A percentile compares a stretch with the other conserved stretches of the same genome.
These are phyloP conservation scores for Hyles lineata DNA, from an alignment of 2,888 invertebrate species.

Conservation along the genomic window DNA sequence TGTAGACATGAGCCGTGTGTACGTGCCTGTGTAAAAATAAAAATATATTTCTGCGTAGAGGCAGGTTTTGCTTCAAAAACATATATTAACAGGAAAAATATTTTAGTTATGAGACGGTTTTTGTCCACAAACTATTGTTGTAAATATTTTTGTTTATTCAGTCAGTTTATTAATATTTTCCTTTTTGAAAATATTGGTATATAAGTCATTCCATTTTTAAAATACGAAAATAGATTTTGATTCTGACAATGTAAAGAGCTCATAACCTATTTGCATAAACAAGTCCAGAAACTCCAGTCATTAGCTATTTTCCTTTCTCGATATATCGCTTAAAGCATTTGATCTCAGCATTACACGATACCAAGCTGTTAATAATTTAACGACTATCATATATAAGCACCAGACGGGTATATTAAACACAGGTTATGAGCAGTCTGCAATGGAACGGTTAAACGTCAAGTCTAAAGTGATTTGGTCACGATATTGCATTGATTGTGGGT, in stretches of 20 bases:
- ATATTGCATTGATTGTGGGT: background rate
- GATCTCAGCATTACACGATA: slow-evolving; percentile 1
- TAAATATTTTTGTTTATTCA: too few relatives aligned
- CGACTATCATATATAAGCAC: background rate
- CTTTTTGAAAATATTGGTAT: too few relatives aligned
- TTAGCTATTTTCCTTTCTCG: background rate
- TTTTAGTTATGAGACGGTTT: too few relatives aligned
- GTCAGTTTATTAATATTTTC: too few relatives aligned
- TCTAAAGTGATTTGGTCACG: slow-evolving; percentile 2
- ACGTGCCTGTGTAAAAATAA: too few relatives aligned
- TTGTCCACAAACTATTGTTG: too few relatives aligned
- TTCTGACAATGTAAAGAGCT: too few relatives aligned
- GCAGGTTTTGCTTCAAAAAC: too few relatives aligned
- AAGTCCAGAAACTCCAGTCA: background rate
- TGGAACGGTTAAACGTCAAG: background rate
- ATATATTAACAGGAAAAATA: too few relatives aligned
- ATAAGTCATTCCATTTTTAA: too few relatives aligned
- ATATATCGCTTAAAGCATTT: background rate
- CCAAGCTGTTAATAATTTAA: slow-evolving; percentile 4
- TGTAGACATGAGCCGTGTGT: background rate
- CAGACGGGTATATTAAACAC: slow-evolving; percentile 3
- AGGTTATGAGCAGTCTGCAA: slow-evolving; percentile 1
- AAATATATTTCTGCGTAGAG: too few relatives aligned
- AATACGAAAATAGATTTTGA: too few relatives aligned
- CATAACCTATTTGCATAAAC: background rate